phyloP scores from a whole-genome alignment of 2,797 vertebrate species.

The Pseudomugil tenellus region DNA sequence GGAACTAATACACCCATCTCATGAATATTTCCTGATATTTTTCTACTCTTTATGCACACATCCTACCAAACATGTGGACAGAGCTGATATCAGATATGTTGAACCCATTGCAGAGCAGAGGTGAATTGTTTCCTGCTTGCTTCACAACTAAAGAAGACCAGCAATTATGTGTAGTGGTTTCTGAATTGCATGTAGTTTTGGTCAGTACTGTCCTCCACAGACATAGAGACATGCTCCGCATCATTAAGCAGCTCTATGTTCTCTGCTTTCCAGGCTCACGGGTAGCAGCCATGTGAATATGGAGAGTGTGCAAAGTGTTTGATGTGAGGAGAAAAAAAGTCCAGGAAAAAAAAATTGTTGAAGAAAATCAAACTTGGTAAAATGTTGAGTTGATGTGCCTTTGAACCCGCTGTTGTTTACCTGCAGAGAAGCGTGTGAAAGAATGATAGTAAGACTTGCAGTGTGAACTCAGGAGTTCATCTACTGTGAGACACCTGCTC shows the following conservation, averaged over 20 bases:
- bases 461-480: slow-evolving; percentile 46
- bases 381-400: slow-evolving; percentile 54
- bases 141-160: slow-evolving; percentile 26
- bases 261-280: slow-evolving; percentile 39
- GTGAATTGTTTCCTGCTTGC: neutral
- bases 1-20: neutral
- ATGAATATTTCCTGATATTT: neutral
- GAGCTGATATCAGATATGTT: slow-evolving; percentile 36
- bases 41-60: neutral
- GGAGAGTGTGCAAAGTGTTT: slow-evolving; percentile 44
- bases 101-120: slow-evolving; percentile 35
- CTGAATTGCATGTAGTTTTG: slow-evolving; percentile 50
- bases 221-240: slow-evolving; percentile 49
- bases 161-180: slow-evolving; percentile 48
- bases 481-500: slow-evolving; percentile 43
- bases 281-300: slow-evolving; percentile 47
- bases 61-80: slow-evolving; percentile 4
- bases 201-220: slow-evolving; percentile 38
- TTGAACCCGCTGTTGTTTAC: slow-evolving; percentile 73
- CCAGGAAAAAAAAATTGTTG: slow-evolving; percentile 35
- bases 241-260: slow-evolving; percentile 51
- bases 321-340: slow-evolving; percentile 55
- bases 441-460: slow-evolving; percentile 60
- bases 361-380: slow-evolving; percentile 55
- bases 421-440: slow-evolving; percentile 44